phyloP scores from a whole-genome alignment of 2,113 vertebrate genomes.

The Lontra canadensis region DNA sequence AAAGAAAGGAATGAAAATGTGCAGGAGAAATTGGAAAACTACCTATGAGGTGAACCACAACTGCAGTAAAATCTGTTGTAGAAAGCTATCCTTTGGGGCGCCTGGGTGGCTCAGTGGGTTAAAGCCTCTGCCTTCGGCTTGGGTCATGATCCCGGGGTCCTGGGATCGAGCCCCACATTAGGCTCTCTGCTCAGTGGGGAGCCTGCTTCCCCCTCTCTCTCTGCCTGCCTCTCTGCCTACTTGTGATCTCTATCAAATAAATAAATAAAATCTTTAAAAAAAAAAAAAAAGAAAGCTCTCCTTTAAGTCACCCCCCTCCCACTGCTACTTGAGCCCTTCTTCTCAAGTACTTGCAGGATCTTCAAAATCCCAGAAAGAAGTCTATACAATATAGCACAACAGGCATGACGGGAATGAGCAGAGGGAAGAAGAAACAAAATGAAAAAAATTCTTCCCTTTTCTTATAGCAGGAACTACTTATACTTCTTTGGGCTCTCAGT shows the following conservation, averaged over 20 bases:
- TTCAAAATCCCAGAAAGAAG: background rate
- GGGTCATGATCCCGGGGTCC: no score
- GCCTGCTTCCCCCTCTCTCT: no score
- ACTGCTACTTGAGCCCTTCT: background rate
- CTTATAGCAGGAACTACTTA: background rate
- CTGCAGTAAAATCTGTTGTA: background rate
- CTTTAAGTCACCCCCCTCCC: background rate
- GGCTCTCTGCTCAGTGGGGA: no score
- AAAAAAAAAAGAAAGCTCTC: background rate
- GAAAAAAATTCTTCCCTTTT: background rate
- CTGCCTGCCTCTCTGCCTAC: no score
- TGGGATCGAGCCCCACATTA: no score
- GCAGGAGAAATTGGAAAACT: background rate
- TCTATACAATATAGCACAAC: background rate
- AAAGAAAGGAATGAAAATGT: background rate
- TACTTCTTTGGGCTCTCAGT: background rate
- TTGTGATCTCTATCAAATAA: no score
- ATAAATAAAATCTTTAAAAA: no score
- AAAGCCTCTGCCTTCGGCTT: no score
- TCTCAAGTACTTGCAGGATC: background rate
- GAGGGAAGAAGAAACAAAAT: background rate
- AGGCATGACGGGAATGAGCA: accelerated
- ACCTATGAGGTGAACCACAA: background rate
- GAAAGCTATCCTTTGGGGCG: background rate
- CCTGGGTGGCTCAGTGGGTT: no score